Base-by-base conservation (phyloP, 2,888 invertebrate genomes). In the Resseliella maxima region DNA sequence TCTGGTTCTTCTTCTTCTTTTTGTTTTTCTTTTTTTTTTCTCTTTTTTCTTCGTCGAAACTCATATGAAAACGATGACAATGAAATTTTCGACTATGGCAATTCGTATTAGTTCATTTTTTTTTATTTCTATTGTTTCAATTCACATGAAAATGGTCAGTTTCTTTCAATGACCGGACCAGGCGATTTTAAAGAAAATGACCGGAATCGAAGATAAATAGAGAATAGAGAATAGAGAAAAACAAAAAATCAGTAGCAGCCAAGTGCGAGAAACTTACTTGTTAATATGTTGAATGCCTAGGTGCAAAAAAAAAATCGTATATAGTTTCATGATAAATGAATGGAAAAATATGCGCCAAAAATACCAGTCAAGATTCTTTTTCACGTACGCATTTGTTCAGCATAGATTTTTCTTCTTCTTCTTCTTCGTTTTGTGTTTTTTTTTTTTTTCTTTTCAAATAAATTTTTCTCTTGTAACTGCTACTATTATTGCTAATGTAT, bases 111-210 rank as follows among this genome's bases (percentile, higher is more conserved):
- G 46, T 18, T 50, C 18, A 18, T 50, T 50, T 18, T 50, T 18
- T 2, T 50, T 50, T 50, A 15, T 18, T 8, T 50, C 46, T 50
- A 50, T 50, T 50, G 18, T 50, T 50, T 50, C 46, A 50, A 18
- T 50, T 50, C 46, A 15, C 46, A 50, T 50, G 46, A 50, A 50
- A 50, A 50, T 50, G 46, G 46, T 50, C 46, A 50, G 46, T 50
- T 50, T 50, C 41, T 41, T 41, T 41, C 12, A 12, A 41, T 41
- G 41, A 41, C n/a, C n/a, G n/a, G n/a, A n/a, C n/a, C n/a, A n/a
- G n/a, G n/a, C n/a, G n/a, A n/a, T n/a, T n/a, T n/a, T n/a, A n/a
- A n/a, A n/a, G n/a, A n/a, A n/a, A n/a, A n/a, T n/a, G n/a, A n/a
- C n/a, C n/a, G n/a, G n/a, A n/a, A n/a, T n/a, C n/a, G n/a, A n/a